Evolutionary conservation across 2,113 vertebrate species (phyloP).

Genomic region (Ageneiosus marmoratus): DNA sequence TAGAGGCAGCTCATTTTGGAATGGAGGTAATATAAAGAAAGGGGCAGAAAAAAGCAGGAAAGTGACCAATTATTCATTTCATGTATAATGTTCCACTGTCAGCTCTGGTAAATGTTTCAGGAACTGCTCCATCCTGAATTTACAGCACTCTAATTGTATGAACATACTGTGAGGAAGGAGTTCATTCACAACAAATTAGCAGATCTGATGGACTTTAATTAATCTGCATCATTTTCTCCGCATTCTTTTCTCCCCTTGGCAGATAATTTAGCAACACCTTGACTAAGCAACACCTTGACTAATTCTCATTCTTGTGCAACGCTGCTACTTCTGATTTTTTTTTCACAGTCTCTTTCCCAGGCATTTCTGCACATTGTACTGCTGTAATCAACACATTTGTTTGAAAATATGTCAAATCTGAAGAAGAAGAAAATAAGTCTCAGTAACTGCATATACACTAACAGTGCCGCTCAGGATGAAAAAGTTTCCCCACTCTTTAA

Average conservation of each 20-base stretch:
- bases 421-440: constrained; percentile 25
- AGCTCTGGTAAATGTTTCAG: constrained; percentile 53
- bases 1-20: constrained; percentile 31
- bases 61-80: constrained; percentile 41
- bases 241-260: constrained; percentile 29
- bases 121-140: constrained; percentile 54
- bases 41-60: not conserved
- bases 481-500: constrained; percentile 14
- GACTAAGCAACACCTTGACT: constrained; percentile 43
- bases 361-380: constrained; percentile 23
- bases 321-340: not conserved
- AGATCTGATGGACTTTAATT: constrained; percentile 63
- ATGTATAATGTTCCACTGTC: constrained; percentile 55
- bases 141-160: constrained; percentile 63
- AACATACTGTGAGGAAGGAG: constrained; percentile 46
- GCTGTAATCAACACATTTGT: constrained; percentile 40
- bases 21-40: constrained; percentile 16
- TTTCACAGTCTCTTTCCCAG: not conserved
- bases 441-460: constrained; percentile 6
- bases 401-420: constrained; percentile 33
- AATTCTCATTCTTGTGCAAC: constrained; percentile 25
- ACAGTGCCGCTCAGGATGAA: not conserved
- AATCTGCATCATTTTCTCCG: constrained; percentile 52
- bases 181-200: constrained; percentile 71
- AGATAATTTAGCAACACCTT: constrained; percentile 49